phyloP scores from a whole-genome alignment of 2,113 vertebrate species.

The Peromyscus maniculatus region DNA sequence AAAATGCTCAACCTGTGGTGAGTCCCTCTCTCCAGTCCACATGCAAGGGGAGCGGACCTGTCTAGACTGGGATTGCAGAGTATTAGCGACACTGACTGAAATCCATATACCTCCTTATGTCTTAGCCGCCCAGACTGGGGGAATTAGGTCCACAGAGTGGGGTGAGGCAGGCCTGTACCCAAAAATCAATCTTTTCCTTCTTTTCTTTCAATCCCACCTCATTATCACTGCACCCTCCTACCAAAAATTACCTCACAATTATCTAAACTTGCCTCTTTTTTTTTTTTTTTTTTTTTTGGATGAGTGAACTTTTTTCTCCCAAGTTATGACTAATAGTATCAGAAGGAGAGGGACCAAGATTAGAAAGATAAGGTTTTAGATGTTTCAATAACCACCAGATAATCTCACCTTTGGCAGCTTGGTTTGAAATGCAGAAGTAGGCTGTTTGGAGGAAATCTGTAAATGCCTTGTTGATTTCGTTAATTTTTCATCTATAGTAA shows the following conservation, averaged over 20 bases:
- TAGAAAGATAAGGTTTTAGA: constrained; percentile 60
- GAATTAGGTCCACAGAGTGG: constrained; percentile 57
- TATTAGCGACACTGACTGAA: constrained; percentile 79
- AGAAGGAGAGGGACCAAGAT: constrained; percentile 77
- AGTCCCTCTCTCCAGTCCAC: constrained; percentile 99
- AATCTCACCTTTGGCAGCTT: constrained; percentile 28
- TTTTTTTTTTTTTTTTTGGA: constrained; percentile 47
- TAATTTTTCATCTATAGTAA: constrained; percentile 17
- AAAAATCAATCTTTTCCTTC: constrained; percentile 70
- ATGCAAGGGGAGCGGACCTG: constrained; percentile 94
- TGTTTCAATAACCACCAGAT: constrained; percentile 33
- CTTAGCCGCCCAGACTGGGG: constrained; percentile 72
- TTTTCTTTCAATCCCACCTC: constrained; percentile 61
- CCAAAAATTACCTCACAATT: constrained; percentile 52
- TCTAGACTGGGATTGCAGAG: constrained; percentile 86
- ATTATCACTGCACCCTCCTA: constrained; percentile 58
- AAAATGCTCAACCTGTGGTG: constrained; percentile 99
- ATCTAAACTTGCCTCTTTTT: constrained; percentile 15
- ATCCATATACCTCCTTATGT: constrained; percentile 80
- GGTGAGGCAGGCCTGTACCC: constrained; percentile 72
- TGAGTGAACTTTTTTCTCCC: constrained; percentile 51
- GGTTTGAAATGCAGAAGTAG: constrained; percentile 43
- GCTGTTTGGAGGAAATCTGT: constrained; percentile 33
- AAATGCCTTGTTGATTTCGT: constrained; percentile 35
- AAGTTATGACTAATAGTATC: constrained; percentile 62